phyloP scores from a whole-genome alignment of 1,140 invertebrate genomes.

The Pseudomyrmex gracilis region DNA sequence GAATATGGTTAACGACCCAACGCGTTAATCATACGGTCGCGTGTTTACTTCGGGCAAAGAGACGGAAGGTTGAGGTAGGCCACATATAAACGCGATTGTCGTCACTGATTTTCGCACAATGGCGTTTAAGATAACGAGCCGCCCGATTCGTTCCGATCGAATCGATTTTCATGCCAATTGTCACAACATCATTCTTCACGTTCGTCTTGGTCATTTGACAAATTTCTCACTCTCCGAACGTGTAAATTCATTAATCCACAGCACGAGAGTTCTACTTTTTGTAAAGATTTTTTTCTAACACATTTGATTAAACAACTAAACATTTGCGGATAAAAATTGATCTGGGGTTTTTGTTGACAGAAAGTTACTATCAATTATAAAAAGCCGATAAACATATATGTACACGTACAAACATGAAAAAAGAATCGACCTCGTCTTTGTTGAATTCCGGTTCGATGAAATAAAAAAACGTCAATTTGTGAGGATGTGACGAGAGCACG shows the following conservation, averaged over 20 bases:
- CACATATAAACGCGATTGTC: neutral
- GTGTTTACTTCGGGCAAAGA: neutral
- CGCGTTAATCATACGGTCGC: constrained; percentile 2
- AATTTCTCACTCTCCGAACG: no score
- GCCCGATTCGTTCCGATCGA: neutral
- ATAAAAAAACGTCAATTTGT: neutral
- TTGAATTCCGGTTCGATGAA: neutral
- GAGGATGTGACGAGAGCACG: neutral
- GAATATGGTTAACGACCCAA: constrained; percentile 24
- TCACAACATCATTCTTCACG: neutral
- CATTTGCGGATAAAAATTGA: no score
- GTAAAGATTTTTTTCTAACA: no score
- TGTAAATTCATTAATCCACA: no score
- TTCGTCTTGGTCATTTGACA: neutral
- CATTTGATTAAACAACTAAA: no score
- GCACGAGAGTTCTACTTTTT: no score
- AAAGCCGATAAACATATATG: neutral
- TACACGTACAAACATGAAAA: neutral
- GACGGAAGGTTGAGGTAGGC: neutral
- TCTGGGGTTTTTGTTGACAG: no score
- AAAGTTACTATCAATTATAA: neutral
- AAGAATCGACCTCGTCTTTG: neutral
- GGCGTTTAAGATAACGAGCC: constrained; percentile 15
- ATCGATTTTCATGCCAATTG: neutral
- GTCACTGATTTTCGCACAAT: neutral